These are phyloP conservation scores for Noctua comes DNA, from an alignment of 2,888 invertebrate species.

Conservation along the genomic window DNA sequence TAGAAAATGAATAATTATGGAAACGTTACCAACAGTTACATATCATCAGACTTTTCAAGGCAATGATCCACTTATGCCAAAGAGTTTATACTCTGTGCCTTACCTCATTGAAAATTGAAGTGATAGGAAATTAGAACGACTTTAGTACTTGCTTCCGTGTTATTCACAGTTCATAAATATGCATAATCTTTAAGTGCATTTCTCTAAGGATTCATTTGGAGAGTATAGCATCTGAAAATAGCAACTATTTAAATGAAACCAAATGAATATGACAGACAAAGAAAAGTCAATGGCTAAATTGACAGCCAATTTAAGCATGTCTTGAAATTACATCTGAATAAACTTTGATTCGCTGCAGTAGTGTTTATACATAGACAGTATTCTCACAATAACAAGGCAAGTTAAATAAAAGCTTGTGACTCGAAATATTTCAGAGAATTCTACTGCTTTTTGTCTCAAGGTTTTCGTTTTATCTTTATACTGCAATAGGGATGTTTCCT, in stretches of 20 bases:
- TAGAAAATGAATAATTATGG: background rate
- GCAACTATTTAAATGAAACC: background rate
- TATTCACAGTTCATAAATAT: background rate
- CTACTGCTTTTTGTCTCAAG: background rate
- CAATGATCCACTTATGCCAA: background rate
- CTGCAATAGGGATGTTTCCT: too few species aligned
- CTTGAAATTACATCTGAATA: background rate
- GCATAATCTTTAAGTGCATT: background rate
- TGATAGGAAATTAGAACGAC: background rate
- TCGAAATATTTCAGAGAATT: background rate
- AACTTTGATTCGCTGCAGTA: slow-evolving; percentile 1
- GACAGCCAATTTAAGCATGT: slow-evolving; percentile 11
- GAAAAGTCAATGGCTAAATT: slow-evolving; percentile 12
- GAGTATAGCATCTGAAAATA: background rate
- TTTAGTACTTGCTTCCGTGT: slow-evolving; percentile 1
- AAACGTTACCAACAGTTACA: background rate
- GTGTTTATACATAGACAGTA: background rate
- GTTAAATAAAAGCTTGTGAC: background rate
- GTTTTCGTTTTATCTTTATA: background rate
- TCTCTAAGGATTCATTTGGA: background rate
- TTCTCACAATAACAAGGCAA: background rate
- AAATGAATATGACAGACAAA: slow-evolving; percentile 1
- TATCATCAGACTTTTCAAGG: background rate
- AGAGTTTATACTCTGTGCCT: background rate
- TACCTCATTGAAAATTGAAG: slow-evolving; percentile 3